Conservation (phyloP, 1,140 invertebrate species). For the Caenorhabditis latens region DNA sequence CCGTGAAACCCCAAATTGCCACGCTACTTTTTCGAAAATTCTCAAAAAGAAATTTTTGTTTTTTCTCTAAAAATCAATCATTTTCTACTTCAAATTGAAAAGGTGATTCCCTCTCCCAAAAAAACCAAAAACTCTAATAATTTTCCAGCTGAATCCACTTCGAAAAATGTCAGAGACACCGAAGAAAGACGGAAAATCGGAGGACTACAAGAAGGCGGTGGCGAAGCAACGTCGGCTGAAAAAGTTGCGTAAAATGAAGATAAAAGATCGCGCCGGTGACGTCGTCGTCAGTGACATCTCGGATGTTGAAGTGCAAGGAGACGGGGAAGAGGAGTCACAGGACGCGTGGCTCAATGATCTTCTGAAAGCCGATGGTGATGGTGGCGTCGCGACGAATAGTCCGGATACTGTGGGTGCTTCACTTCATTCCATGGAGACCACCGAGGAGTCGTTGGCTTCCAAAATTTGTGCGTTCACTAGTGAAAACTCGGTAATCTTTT, state of each 20-base stretch:
- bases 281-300: constrained; percentile 31
- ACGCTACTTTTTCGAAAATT: too few relatives aligned
- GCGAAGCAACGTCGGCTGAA: constrained; percentile 20
- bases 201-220: constrained; percentile 13
- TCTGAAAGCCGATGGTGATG: constrained; percentile 13
- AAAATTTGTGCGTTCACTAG: constrained; percentile 8
- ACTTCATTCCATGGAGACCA: constrained; percentile 5
- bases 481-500: constrained; percentile 3
- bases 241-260: constrained; percentile 10
- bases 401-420: neutral
- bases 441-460: neutral
- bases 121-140: neutral
- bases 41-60: too few relatives aligned
- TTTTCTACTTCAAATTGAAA: too few relatives aligned
- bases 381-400: neutral
- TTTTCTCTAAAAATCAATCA: too few relatives aligned
- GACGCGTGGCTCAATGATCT: constrained; percentile 40
- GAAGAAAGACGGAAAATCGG: constrained; percentile 15
- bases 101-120: too few relatives aligned
- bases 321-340: constrained; percentile 32
- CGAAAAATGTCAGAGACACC: constrained; percentile 32
- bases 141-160: constrained; percentile 42
- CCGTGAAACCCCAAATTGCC: too few relatives aligned
- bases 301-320: constrained; percentile 11
- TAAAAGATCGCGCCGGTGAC: constrained; percentile 13